Evolutionary conservation across 2,888 invertebrate genomes (phyloP).

Genomic region (Leptopilina drosophilae): DNA sequence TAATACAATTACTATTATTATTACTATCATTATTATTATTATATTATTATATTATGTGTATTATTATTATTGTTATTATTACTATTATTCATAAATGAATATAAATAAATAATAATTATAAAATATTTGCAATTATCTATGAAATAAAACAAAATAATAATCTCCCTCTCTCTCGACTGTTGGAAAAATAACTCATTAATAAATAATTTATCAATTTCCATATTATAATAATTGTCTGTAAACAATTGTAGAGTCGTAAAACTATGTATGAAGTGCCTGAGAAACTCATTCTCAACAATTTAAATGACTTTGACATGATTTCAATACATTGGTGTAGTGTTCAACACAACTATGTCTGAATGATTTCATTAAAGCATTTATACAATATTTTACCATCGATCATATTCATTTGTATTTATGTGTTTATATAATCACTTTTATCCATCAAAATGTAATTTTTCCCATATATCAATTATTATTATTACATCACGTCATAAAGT

Average conservation of each 20-base stretch:
- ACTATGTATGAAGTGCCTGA: background rate
- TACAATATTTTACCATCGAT: background rate
- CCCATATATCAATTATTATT: background rate
- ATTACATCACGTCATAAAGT: conserved; percentile 9
- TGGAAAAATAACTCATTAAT: conserved; percentile 12
- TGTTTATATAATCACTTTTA: conserved; percentile 16
- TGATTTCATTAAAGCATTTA: conserved; percentile 12
- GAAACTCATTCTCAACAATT: conserved; percentile 32
- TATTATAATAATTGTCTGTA: background rate
- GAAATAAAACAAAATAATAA: background rate
- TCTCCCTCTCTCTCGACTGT: background rate
- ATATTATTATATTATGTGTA: too few species aligned
- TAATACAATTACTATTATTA: too few species aligned
- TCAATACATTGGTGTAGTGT: background rate
- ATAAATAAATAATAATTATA: too few species aligned
- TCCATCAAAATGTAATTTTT: background rate
- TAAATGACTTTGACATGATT: conserved; percentile 37
- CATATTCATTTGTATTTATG: background rate
- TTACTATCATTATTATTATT: too few species aligned
- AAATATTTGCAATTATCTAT: background rate
- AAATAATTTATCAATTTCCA: conserved; percentile 24
- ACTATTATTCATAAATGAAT: too few species aligned
- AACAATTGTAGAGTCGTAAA: background rate
- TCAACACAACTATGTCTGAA: background rate
- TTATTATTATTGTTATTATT: too few species aligned